Base-by-base conservation (phyloP, 2,797 vertebrate genomes). In the Phyllotis vaccarum region DNA sequence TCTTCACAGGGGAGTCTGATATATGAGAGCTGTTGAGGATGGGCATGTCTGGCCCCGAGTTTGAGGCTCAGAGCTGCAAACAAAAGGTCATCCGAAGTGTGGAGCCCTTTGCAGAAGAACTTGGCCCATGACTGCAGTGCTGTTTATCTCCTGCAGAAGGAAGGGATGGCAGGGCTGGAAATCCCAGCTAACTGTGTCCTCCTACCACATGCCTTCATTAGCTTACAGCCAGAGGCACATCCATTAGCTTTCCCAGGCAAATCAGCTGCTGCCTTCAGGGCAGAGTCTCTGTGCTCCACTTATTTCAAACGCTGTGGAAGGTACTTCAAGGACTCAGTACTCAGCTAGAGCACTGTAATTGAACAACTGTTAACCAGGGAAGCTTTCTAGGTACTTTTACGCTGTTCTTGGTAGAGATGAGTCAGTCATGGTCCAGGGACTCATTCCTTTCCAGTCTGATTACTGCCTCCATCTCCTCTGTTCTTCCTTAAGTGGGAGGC, bases 241-340 rank as follows among this genome's bases (percentile, higher is more conserved):
- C 40, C 58, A 12, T 95, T 81, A 82, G 60, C 89, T 43, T 80
- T 92, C 43, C 79, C 37, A 46, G 43, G 49, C 89, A 21, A 21
- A 29, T 83, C 54, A 66, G 43, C 49, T 3, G 24, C n/a, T 93
- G 76, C 90, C 76, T 76, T 94, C 72, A 6, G 40, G 62, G 72
- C 37, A 72, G 83, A 60, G 74, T 75, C 19, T 0, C 85, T 46
- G 88, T 49, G 94, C 85, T 93, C 31, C 9, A 49, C 46, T 49
- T 49, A 62, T 83, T 74, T 21, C 46, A 72, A 82, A 70, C 5
- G 2, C 78, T 29, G 31, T 64, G 40, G 89, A 85, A 70, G 75
- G 78, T n/a, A 75, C 79, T 75, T 91, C 87, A 91, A 94, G 95
- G 87, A 79, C 91, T 60, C 89, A 54, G 70, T 86, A 60, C 79